phyloP scores from a whole-genome alignment of 1,140 invertebrate genomes.

The Bombus waltoni region DNA sequence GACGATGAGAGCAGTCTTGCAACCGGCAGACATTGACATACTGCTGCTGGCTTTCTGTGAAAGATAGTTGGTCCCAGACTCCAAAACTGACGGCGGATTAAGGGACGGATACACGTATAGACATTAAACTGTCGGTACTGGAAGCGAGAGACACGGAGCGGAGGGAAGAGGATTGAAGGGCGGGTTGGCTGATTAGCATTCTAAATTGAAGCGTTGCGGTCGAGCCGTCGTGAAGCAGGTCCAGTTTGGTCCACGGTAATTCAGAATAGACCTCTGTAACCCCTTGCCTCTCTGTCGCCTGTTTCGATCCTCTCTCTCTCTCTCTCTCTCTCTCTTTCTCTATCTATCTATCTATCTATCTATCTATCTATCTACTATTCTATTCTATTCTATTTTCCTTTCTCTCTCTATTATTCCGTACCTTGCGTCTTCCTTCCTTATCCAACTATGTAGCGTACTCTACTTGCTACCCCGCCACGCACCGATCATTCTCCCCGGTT shows the following conservation, averaged over 20 bases:
- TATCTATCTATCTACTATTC: too few relatives aligned
- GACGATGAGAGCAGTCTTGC: constrained; percentile 49
- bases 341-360: background rate
- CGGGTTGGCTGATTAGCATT: constrained; percentile 78
- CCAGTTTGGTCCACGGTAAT: constrained; percentile 74
- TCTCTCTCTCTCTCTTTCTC: constrained; percentile 55
- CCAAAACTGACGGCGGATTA: constrained; percentile 61
- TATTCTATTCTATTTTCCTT: constrained; percentile 2
- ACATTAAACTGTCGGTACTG: constrained; percentile 75
- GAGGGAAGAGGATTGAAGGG: constrained; percentile 21
- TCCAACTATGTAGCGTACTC: constrained; percentile 40
- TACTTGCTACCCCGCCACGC: background rate
- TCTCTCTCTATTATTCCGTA: constrained; percentile 7
- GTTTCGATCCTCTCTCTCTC: background rate
- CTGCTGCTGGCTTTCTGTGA: constrained; percentile 66
- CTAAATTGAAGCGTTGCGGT: constrained; percentile 81
- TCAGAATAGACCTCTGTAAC: constrained; percentile 72
- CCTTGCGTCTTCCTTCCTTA: constrained; percentile 13
- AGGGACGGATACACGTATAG: constrained; percentile 76
- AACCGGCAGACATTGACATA: constrained; percentile 68
- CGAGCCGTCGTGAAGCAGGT: constrained; percentile 72
- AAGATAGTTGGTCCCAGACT: constrained; percentile 64
- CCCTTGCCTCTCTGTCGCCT: constrained; percentile 8
- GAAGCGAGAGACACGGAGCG: background rate
- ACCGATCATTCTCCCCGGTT: constrained; percentile 59